Evolutionary conservation across 2,888 invertebrate species (phyloP).

Genomic region (Apotomis capreana): DNA sequence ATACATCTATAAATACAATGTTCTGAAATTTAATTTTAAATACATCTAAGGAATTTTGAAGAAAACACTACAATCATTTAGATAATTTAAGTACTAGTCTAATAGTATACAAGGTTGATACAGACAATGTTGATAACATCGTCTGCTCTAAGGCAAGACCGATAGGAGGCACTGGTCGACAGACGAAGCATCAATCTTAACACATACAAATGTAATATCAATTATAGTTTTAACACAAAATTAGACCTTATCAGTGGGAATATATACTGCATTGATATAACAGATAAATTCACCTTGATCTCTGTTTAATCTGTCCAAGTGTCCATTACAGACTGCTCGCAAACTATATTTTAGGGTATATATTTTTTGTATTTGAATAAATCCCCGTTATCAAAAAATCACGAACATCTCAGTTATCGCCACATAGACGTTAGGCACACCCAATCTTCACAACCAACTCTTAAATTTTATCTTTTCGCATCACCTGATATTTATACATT

Average conservation of each 20-base stretch:
- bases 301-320: background rate
- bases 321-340: conserved; percentile 1
- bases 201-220: conserved; percentile 4
- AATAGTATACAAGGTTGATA: conserved; percentile 34
- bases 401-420: background rate
- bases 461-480: conserved; percentile 3
- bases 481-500: background rate
- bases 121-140: conserved; percentile 25
- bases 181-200: conserved; percentile 12
- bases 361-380: background rate
- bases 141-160: conserved; percentile 63
- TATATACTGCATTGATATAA: conserved; percentile 4
- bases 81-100: conserved; percentile 24
- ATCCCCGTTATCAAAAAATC: background rate
- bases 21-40: conserved; percentile 21
- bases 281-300: conserved; percentile 20
- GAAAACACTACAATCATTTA: conserved; percentile 5
- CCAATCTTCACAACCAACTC: conserved; percentile 19
- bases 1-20: conserved; percentile 31
- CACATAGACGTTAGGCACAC: background rate
- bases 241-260: conserved; percentile 18
- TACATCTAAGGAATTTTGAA: conserved; percentile 12
- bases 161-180: conserved; percentile 56
- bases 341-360: conserved; percentile 1
- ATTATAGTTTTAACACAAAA: conserved; percentile 8